Evolutionary conservation across 2,888 invertebrate species (phyloP).

Genomic region (Ectropis crepuscularia): DNA sequence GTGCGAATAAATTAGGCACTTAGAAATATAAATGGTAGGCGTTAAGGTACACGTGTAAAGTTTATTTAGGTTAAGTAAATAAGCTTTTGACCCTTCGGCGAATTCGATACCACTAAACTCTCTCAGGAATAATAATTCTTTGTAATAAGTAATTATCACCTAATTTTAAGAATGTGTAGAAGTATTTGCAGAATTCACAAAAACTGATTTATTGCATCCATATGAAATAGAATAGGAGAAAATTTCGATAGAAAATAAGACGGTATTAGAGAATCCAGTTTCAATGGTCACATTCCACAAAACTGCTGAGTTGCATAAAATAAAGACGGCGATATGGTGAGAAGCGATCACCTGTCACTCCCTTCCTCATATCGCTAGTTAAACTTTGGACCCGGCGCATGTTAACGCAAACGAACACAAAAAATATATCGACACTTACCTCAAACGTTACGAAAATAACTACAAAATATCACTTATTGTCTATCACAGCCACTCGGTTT

Average conservation of each 20-base stretch:
- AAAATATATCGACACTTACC: conserved; percentile 51
- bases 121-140: not conserved
- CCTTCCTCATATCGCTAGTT: conserved; percentile 26
- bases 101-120: conserved; percentile 3
- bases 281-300: conserved; percentile 10
- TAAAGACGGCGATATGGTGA: conserved; percentile 30
- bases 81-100: not conserved
- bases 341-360: conserved; percentile 27
- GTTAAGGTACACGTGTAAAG: not conserved
- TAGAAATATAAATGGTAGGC: not conserved
- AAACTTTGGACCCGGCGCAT: conserved; percentile 41
- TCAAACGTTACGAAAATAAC: conserved; percentile 46
- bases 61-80: conserved; percentile 7
- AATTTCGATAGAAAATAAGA: too few species aligned
- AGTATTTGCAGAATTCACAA: too few species aligned
- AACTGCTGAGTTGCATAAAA: conserved; percentile 23
- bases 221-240: too few species aligned
- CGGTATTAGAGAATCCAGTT: not conserved
- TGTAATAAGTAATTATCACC: not conserved
- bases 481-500: conserved; percentile 64
- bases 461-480: conserved; percentile 62
- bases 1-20: not conserved
- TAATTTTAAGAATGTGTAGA: not conserved
- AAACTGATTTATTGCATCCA: too few species aligned
- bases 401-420: conserved; percentile 45